Evolutionary conservation across 2,888 invertebrate genomes (phyloP).

Genomic region (Cataglyphis altisquamis): DNA sequence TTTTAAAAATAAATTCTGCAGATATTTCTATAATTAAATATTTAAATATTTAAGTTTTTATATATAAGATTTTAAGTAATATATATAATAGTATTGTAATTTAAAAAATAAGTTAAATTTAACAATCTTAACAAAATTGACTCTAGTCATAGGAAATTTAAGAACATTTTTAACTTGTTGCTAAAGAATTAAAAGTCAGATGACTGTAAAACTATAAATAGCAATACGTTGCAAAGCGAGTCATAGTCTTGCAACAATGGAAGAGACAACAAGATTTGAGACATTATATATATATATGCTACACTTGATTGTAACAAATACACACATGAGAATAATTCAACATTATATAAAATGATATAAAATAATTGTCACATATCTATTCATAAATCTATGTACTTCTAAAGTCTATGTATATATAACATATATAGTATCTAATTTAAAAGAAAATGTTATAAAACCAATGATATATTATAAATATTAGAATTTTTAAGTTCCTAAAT

Average conservation of each 20-base stretch:
- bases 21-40: neutral
- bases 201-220: conserved; percentile 56
- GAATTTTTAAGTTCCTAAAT: conserved; percentile 4
- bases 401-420: neutral
- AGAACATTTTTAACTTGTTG: neutral
- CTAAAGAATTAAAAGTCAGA: conserved; percentile 35
- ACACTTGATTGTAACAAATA: neutral
- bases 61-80: conserved; percentile 25
- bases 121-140: neutral
- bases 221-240: conserved; percentile 55
- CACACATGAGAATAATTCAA: neutral
- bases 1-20: neutral
- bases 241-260: conserved; percentile 52
- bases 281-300: conserved; percentile 27
- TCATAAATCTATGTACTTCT: neutral
- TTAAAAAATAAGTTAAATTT: conserved; percentile 27
- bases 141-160: neutral
- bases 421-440: neutral
- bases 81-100: conserved; percentile 42
- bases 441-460: neutral
- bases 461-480: neutral
- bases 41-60: neutral
- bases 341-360: neutral
- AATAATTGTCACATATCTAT: neutral
- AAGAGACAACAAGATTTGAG: conserved; percentile 2